Evolutionary conservation across 2,888 invertebrate genomes (phyloP).

Genomic region (Ptilodon capucinus): DNA sequence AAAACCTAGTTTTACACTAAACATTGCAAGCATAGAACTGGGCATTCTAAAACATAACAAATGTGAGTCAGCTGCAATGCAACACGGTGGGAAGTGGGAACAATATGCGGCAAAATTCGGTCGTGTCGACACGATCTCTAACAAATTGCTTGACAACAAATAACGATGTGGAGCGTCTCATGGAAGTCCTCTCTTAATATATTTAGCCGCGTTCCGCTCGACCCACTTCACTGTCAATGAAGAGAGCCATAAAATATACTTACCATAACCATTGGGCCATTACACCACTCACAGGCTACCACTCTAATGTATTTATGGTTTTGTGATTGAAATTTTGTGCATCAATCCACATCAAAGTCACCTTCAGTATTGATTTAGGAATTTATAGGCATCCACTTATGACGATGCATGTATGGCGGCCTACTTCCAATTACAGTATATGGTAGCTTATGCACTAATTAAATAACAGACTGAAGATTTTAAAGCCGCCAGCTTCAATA

Average conservation of each 20-base stretch:
- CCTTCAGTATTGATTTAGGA: not conserved
- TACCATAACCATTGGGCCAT: slow-evolving; percentile 44
- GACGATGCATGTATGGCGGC: not conserved
- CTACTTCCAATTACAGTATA: not conserved
- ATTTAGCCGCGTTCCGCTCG: slow-evolving; percentile 64
- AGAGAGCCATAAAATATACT: slow-evolving; percentile 56
- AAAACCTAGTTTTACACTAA: slow-evolving; percentile 30
- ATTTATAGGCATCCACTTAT: not conserved
- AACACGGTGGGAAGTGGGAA: slow-evolving; percentile 9
- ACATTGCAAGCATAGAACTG: not conserved
- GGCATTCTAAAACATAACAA: slow-evolving; percentile 15
- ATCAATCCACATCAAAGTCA: slow-evolving; percentile 2
- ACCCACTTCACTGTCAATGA: slow-evolving; percentile 65
- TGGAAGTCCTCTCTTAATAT: slow-evolving; percentile 56
- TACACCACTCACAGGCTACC: slow-evolving; percentile 28
- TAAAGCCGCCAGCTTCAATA: too few species aligned
- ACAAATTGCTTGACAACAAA: slow-evolving; percentile 30
- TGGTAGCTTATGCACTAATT: too few species aligned
- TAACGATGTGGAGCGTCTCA: slow-evolving; percentile 22
- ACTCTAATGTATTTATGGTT: slow-evolving; percentile 24
- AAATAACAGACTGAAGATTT: too few species aligned
- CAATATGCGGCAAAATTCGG: slow-evolving; percentile 10
- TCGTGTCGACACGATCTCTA: slow-evolving; percentile 22
- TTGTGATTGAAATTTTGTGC: slow-evolving; percentile 10
- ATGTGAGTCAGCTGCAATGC: slow-evolving; percentile 7